Evolutionary conservation across 2,113 vertebrate species (phyloP), one percentile per base, ranked within the genome.

Genomic region (Aldabrachelys gigantea): DNA sequence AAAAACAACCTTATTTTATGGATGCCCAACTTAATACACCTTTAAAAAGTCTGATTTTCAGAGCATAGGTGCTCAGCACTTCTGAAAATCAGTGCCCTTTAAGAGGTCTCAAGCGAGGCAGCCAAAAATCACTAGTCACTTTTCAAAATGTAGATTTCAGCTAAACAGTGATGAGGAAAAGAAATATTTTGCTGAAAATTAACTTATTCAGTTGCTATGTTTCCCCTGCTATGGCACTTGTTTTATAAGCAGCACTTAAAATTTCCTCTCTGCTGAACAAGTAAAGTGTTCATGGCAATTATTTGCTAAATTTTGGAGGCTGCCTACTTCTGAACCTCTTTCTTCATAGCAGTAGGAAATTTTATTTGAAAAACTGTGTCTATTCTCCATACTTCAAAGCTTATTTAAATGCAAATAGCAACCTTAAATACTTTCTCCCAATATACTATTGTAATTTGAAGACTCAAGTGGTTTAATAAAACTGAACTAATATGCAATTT

Each of bases 361-460:
- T 91, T 88, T 54, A 65, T 84, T 53, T 69, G 56, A 38, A n/a
- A 53, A 2, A 35, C 2, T 69, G 31, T 31, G 82, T 96, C n/a
- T 75, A 80, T 84, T 94, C 49, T 80, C 81, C 5, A 5, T 65
- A 38, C 1, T 27, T 94, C 29, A 91, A 90, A 80, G 10, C 47
- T 95, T 96, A 95, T 96, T 96, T 97, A 97, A 97, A 96, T 96
- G 78, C 52, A 97, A 98, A 95, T 80, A 88, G 5, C 54, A 94
- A 78, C 88, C 49, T 90, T 89, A 94, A 93, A 95, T 88, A 81
- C 2, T 89, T 92, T 97, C 16, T 90, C 38, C 49, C 38, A 87
- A 79, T 76, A 94, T 93, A 41, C 4, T 96, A 85, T 89, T 95
- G 49, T 92, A 92, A 76, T n/a, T 6, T 8, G 2, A 90, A 75